phyloP scores from a whole-genome alignment of 2,797 vertebrate genomes.

The Synanceia verrucosa region DNA sequence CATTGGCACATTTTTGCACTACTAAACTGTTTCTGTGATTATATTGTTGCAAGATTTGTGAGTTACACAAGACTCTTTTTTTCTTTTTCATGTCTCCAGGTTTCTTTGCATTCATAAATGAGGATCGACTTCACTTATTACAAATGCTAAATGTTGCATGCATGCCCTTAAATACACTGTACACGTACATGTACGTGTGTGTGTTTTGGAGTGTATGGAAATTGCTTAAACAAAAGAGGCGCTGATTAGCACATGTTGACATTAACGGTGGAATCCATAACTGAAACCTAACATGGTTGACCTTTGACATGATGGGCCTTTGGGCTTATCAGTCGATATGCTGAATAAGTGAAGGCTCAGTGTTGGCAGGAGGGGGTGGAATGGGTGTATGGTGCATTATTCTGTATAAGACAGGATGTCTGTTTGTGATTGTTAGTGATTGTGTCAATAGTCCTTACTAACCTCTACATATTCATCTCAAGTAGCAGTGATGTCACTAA shows the following conservation, averaged over 20 bases:
- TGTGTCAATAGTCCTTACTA: neutral
- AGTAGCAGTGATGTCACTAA: neutral
- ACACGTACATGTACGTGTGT: neutral
- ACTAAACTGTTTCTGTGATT: neutral
- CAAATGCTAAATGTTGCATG: neutral
- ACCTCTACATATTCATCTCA: neutral
- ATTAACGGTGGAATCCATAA: conserved; percentile 39
- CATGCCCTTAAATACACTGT: neutral
- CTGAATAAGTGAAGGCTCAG: conserved; percentile 15
- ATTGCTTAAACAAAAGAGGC: conserved; percentile 40
- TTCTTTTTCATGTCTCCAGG: neutral
- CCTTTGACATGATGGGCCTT: conserved; percentile 45
- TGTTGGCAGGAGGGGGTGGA: neutral
- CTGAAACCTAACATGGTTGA: conserved; percentile 21
- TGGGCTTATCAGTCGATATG: conserved; percentile 29
- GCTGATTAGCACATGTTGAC: conserved; percentile 53
- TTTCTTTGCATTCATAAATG: neutral
- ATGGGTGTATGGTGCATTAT: neutral
- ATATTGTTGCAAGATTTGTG: neutral
- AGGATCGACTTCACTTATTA: neutral
- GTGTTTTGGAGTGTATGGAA: neutral
- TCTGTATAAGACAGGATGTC: neutral
- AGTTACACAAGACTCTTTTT: neutral
- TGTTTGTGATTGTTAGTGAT: neutral
- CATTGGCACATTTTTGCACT: too few species aligned